Percentiles rank a stretch among this genome's conserved stretches.
Evolutionary conservation across 2,797 vertebrate genomes (phyloP).

Genomic region (Benthosema pterotum): DNA sequence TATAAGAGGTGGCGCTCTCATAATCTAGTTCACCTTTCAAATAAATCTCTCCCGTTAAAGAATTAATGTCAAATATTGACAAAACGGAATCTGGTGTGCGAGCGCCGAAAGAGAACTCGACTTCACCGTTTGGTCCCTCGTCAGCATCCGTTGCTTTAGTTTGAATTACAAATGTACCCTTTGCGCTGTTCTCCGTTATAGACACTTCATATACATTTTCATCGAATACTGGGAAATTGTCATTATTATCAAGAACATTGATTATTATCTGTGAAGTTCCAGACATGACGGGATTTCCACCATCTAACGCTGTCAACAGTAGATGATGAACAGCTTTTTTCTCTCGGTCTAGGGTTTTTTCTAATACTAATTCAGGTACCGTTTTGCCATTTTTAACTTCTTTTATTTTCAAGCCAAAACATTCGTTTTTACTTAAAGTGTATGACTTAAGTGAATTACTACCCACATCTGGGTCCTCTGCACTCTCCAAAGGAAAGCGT

Average conservation of each 20-base stretch:
- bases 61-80: constrained; percentile 46
- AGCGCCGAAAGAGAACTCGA: constrained; percentile 63
- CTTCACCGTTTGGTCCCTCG: constrained; percentile 71
- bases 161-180: constrained; percentile 36
- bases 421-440: constrained; percentile 51
- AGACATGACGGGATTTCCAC: constrained; percentile 69
- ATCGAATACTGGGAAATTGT: constrained; percentile 70
- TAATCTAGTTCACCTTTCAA: constrained; percentile 60
- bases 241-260: constrained; percentile 67
- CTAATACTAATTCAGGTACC: constrained; percentile 66
- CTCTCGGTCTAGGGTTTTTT: constrained; percentile 74
- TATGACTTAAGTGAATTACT: constrained; percentile 65
- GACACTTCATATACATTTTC: constrained; percentile 53
- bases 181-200: constrained; percentile 54
- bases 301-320: constrained; percentile 74
- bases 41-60: constrained; percentile 53
- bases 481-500: constrained; percentile 76
- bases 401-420: constrained; percentile 64
- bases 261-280: constrained; percentile 61
- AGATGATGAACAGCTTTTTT: constrained; percentile 63
- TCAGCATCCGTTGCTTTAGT: constrained; percentile 68
- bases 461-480: constrained; percentile 74
- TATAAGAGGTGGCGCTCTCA: constrained; percentile 42
- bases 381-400: constrained; percentile 42
- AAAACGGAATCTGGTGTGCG: constrained; percentile 24